Conservation (phyloP, 2,113 vertebrate species). For the Macheiramphus alcinus region DNA sequence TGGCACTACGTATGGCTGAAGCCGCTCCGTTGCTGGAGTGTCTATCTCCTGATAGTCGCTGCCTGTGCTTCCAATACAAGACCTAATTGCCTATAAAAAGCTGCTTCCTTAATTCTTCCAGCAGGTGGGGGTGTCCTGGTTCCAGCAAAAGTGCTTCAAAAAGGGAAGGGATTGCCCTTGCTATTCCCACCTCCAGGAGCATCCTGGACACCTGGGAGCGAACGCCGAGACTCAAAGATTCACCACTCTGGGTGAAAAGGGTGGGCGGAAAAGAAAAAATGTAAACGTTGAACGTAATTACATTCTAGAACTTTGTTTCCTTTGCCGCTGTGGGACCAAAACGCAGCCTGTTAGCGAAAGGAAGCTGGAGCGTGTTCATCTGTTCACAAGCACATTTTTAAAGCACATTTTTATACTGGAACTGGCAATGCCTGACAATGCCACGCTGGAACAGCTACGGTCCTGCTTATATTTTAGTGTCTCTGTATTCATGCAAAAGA, state of each 20-base stretch:
- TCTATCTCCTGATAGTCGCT: neutral
- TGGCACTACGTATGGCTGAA: neutral
- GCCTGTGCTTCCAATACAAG: neutral
- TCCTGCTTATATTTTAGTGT: conserved; percentile 39
- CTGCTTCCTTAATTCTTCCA: conserved; percentile 70
- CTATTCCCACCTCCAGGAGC: neutral
- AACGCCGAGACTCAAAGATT: neutral
- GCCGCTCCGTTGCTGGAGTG: neutral
- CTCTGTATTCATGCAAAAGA: conserved; percentile 8
- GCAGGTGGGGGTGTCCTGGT: conserved; percentile 70
- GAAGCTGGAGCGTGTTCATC: conserved; percentile 9
- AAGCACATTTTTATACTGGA: conserved; percentile 3
- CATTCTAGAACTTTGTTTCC: neutral
- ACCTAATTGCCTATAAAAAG: neutral
- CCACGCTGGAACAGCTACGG: neutral
- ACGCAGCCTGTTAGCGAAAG: neutral
- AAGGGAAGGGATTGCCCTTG: neutral
- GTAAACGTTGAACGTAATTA: neutral
- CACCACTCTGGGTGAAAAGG: neutral
- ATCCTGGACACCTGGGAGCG: neutral
- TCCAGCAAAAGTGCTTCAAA: conserved; percentile 26
- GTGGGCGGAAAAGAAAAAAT: neutral
- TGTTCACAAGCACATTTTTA: neutral
- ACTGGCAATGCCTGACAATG: neutral
- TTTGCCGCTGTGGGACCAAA: neutral